These are phyloP conservation scores for Euphysa ruthae DNA, from an alignment of 30 jellyfish, hydroid and myxozoan genomes.

Conservation along the genomic window DNA sequence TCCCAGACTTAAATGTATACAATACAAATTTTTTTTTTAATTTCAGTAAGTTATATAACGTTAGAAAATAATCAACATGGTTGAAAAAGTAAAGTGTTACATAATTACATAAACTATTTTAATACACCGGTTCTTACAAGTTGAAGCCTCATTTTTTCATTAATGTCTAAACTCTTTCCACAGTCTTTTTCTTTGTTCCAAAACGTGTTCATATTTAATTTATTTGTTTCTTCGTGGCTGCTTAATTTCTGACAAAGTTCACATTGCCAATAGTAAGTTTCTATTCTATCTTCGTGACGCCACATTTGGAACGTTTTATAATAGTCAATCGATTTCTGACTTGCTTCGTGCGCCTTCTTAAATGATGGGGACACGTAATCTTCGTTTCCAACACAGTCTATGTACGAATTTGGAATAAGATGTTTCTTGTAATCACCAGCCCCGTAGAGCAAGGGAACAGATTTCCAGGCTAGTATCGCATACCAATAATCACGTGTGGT, in stretches of 20 bases:
- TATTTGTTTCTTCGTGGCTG: background rate
- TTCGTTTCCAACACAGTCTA: constrained; percentile 39
- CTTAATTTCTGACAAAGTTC: constrained; percentile 36
- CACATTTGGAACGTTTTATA: constrained; percentile 23
- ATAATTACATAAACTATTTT: too few relatives aligned
- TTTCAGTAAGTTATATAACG: too few relatives aligned
- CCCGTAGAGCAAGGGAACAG: constrained; percentile 47
- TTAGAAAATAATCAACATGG: too few relatives aligned
- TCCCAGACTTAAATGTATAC: too few relatives aligned
- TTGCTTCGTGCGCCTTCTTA: constrained; percentile 36
- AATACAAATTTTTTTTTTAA: too few relatives aligned
- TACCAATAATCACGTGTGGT: constrained; percentile 53
- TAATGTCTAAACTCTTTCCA: background rate
- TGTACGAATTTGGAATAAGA: constrained; percentile 41
- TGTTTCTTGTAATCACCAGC: constrained; percentile 17
- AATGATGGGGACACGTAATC: constrained; percentile 47
- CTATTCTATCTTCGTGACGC: constrained; percentile 22
- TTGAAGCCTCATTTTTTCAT: constrained; percentile 36
- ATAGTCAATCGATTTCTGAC: constrained; percentile 7
- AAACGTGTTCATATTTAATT: constrained; percentile 15
- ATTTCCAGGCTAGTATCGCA: constrained; percentile 47
- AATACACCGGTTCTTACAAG: constrained; percentile 46
- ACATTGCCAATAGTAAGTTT: constrained; percentile 58
- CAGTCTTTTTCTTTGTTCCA: constrained; percentile 50
- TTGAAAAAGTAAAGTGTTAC: too few relatives aligned